A percentile compares a stretch with the other conserved stretches of the same genome.
These are phyloP conservation scores for Dendrolimus punctatus DNA, from an alignment of 1,140 invertebrate species.

Conservation along the genomic window DNA sequence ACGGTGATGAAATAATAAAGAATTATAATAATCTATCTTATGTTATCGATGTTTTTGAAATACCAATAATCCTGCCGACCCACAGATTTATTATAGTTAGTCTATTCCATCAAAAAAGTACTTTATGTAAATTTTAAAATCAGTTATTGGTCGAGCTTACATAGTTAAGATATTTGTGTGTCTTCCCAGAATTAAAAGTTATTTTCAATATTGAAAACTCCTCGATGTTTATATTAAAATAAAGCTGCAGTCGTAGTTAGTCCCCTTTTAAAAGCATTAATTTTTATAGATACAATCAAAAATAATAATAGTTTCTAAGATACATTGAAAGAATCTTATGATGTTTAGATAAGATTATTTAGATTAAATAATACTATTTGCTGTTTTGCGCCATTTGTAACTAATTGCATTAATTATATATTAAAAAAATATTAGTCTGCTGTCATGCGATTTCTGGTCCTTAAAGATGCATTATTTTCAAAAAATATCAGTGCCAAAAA, in stretches of 20 bases:
- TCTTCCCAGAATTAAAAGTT: conserved; percentile 27
- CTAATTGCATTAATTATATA: no score
- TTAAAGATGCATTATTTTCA: no score
- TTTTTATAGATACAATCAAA: background rate
- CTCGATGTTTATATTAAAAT: background rate
- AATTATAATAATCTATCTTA: conserved; percentile 16
- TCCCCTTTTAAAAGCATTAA: background rate
- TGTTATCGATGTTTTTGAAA: conserved; percentile 1
- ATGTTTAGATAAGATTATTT: conserved; percentile 2
- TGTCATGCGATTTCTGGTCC: no score
- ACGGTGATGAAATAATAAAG: conserved; percentile 20
- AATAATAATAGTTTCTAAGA: background rate
- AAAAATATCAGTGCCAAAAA: no score
- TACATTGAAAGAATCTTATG: conserved; percentile 17
- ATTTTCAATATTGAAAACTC: conserved; percentile 8
- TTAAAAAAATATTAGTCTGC: no score
- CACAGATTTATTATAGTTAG: background rate
- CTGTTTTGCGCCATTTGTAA: no score
- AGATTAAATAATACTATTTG: no score
- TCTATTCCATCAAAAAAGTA: conserved; percentile 1
- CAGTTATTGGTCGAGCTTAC: conserved; percentile 55
- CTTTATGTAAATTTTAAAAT: conserved; percentile 7
- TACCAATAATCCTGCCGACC: background rate
- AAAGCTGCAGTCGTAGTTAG: background rate
- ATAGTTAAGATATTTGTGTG: conserved; percentile 44